Conservation (phyloP, 2,888 invertebrate species). For the Horisme vitalbata region DNA sequence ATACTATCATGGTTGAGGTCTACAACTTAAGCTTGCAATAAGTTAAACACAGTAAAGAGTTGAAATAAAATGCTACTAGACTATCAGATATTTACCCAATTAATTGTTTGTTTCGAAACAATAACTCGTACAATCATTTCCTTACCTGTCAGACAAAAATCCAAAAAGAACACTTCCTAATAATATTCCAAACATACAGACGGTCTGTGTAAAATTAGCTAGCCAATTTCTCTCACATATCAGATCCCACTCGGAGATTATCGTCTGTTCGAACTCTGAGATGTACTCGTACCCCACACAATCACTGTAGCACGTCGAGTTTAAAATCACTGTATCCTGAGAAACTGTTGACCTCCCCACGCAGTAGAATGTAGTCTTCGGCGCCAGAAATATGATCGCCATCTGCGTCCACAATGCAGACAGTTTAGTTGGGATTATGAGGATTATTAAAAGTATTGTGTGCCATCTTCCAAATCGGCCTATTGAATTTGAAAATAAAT, state of each 20-base stretch:
- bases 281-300: slow-evolving; percentile 82
- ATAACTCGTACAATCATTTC: not conserved
- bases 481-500: slow-evolving; percentile 27
- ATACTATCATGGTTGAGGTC: too few species aligned
- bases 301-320: slow-evolving; percentile 69
- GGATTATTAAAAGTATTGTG: slow-evolving; percentile 76
- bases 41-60: too few species aligned
- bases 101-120: too few species aligned
- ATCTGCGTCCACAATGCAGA: slow-evolving; percentile 87
- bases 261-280: slow-evolving; percentile 85
- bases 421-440: slow-evolving; percentile 85
- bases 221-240: slow-evolving; percentile 84
- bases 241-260: slow-evolving; percentile 87
- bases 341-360: slow-evolving; percentile 30
- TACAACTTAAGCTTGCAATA: too few species aligned
- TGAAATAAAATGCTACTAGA: too few species aligned
- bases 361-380: slow-evolving; percentile 79
- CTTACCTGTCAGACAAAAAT: slow-evolving; percentile 85
- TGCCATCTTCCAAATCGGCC: slow-evolving; percentile 86
- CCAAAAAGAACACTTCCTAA: slow-evolving; percentile 87
- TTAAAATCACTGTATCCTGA: slow-evolving; percentile 42
- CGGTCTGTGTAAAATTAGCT: slow-evolving; percentile 85
- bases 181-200: slow-evolving; percentile 87
- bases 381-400: slow-evolving; percentile 87
- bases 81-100: too few species aligned